These are phyloP conservation scores for Oscheius sp. DNA, from an alignment of 2,888 invertebrate species.

Conservation along the genomic window DNA sequence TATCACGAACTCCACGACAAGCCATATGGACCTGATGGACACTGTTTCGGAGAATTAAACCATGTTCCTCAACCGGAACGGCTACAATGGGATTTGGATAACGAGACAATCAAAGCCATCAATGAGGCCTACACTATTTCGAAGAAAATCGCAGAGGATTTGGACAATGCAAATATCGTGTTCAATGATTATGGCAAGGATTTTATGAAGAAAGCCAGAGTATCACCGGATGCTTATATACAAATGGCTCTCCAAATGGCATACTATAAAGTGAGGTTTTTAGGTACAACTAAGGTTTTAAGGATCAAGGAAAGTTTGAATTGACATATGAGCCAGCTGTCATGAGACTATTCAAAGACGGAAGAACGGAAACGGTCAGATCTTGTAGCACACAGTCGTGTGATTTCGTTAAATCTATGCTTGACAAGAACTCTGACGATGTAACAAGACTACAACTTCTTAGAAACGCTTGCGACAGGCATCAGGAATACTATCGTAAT, in stretches of 20 bases:
- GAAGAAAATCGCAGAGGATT: slow-evolving; percentile 83
- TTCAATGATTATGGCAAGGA: slow-evolving; percentile 83
- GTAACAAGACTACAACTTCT: slow-evolving; percentile 61
- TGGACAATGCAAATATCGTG: slow-evolving; percentile 86
- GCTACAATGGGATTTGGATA: slow-evolving; percentile 83
- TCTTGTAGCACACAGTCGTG: slow-evolving; percentile 91
- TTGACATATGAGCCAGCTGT: slow-evolving; percentile 97
- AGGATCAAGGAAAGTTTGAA: slow-evolving; percentile 88
- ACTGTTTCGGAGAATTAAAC: slow-evolving; percentile 53
- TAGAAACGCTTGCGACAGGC: slow-evolving; percentile 73
- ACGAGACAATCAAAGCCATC: slow-evolving; percentile 51
- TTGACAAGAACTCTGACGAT: slow-evolving; percentile 74
- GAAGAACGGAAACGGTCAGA: slow-evolving; percentile 94
- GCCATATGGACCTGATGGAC: slow-evolving; percentile 60
- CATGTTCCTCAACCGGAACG: slow-evolving; percentile 82
- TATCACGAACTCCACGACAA: slow-evolving; percentile 53
- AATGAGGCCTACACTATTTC: slow-evolving; percentile 50
- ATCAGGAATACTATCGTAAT: slow-evolving; percentile 90
- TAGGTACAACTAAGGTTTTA: slow-evolving; percentile 48
- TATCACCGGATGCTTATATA: slow-evolving; percentile 96
- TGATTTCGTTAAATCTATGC: slow-evolving; percentile 92
- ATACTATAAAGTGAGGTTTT: slow-evolving; percentile 78
- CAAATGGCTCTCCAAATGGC: slow-evolving; percentile 95
- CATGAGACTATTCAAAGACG: slow-evolving; percentile 92
- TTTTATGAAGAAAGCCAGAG: slow-evolving; percentile 89